Evolutionary conservation across 1,140 invertebrate species (phyloP).

Genomic region (Tetragonula clypearis): DNA sequence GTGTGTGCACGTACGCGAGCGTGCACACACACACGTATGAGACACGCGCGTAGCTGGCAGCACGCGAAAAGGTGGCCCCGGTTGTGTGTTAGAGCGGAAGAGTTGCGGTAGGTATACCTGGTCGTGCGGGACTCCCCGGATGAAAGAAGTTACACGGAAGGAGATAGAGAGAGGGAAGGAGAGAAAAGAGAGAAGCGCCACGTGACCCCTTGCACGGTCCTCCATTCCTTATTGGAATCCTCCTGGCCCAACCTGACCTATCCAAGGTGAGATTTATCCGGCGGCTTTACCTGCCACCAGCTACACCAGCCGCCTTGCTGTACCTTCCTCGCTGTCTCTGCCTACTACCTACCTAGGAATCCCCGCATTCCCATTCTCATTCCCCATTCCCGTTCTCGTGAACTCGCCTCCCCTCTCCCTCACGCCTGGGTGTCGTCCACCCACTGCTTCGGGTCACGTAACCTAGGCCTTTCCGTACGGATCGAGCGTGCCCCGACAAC

Average conservation of each 20-base stretch:
- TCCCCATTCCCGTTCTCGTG: constrained; percentile 57
- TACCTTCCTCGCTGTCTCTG: constrained; percentile 50
- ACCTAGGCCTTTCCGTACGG: constrained; percentile 35
- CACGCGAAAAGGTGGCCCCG: constrained; percentile 45
- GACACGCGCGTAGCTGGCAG: not conserved
- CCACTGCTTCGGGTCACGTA: constrained; percentile 56
- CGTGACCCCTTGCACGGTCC: constrained; percentile 68
- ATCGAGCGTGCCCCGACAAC: constrained; percentile 40
- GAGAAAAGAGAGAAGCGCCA: constrained; percentile 55
- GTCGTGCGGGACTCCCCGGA: constrained; percentile 41
- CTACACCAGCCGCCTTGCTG: constrained; percentile 45
- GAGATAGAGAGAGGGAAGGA: constrained; percentile 41
- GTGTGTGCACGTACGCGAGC: no score
- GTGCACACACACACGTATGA: no score
- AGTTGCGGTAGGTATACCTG: constrained; percentile 64
- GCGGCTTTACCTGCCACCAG: constrained; percentile 76
- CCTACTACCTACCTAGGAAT: constrained; percentile 54
- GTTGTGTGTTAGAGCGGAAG: constrained; percentile 54
- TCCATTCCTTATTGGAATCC: constrained; percentile 72
- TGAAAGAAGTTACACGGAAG: constrained; percentile 44
- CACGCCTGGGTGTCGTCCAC: not conserved
- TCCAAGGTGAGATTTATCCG: constrained; percentile 77
- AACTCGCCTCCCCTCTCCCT: constrained; percentile 3
- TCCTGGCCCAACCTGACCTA: constrained; percentile 75
- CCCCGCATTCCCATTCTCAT: constrained; percentile 53